These are phyloP conservation scores for Cherax destructor DNA, from an alignment of 1,140 invertebrate genomes.

Conservation along the genomic window DNA sequence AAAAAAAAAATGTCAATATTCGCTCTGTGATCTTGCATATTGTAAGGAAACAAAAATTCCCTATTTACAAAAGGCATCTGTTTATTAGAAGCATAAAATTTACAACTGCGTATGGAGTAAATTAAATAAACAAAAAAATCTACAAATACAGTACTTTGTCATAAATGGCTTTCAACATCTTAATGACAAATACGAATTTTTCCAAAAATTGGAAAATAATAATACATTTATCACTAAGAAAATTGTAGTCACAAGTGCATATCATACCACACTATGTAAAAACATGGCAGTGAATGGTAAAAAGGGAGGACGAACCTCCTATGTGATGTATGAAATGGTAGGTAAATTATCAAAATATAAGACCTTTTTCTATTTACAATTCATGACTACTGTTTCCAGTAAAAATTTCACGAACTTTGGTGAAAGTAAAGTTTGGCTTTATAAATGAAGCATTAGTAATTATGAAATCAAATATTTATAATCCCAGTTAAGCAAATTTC, in stretches of 20 bases:
- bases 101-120: conserved; percentile 16
- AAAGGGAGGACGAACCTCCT: conserved; percentile 2
- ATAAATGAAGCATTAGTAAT: conserved; percentile 3
- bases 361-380: conserved; percentile 42
- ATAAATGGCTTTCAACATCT: not conserved
- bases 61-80: conserved; percentile 23
- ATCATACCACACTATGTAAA: conserved; percentile 41
- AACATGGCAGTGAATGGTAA: conserved; percentile 52
- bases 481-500: not conserved
- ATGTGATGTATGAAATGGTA: conserved; percentile 52
- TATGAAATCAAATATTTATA: not conserved
- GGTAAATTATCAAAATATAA: conserved; percentile 59
- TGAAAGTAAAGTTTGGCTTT: conserved; percentile 15
- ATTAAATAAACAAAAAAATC: conserved; percentile 28
- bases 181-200: not conserved
- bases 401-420: conserved; percentile 5
- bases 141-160: not conserved
- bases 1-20: too few species aligned
- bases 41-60: not conserved
- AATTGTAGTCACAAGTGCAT: conserved; percentile 12
- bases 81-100: conserved; percentile 56
- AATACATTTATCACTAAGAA: not conserved
- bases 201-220: conserved; percentile 10
- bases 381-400: conserved; percentile 32
- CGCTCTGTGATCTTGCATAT: too few species aligned